Evolutionary conservation across 2,113 vertebrate genomes (phyloP).

Genomic region (Struthio camelus): DNA sequence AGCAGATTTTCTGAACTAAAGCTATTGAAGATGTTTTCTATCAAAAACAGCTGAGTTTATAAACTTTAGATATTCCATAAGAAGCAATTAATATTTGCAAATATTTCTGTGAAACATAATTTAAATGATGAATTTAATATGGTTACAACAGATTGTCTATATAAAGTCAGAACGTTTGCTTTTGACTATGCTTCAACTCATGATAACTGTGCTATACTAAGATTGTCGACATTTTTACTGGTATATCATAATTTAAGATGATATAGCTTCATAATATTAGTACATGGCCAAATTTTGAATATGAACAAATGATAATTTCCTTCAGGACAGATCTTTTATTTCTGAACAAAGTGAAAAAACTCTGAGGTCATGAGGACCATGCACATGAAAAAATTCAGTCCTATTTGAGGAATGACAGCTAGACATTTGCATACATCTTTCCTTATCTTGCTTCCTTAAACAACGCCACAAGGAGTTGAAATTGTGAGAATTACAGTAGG

Average conservation of each 20-base stretch:
- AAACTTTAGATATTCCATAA: not conserved
- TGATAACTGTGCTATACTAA: not conserved
- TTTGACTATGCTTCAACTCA: conserved; percentile 49
- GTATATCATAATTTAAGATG: not conserved
- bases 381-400: not conserved
- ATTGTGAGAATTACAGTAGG: not conserved
- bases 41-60: conserved; percentile 12
- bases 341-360: not conserved
- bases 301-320: not conserved
- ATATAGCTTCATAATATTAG: not conserved
- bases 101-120: conserved; percentile 32
- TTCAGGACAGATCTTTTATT: not conserved
- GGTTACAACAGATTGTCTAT: conserved; percentile 54
- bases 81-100: conserved; percentile 55
- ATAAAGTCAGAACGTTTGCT: conserved; percentile 37
- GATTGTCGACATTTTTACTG: conserved; percentile 31
- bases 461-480: not conserved
- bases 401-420: not conserved
- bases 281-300: not conserved
- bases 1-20: conserved; percentile 31
- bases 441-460: not conserved
- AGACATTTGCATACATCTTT: not conserved
- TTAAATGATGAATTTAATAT: not conserved
- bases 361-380: not conserved
- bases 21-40: not conserved